phyloP scores from a whole-genome alignment of 1,140 invertebrate genomes.

The Drosophila bocki region DNA sequence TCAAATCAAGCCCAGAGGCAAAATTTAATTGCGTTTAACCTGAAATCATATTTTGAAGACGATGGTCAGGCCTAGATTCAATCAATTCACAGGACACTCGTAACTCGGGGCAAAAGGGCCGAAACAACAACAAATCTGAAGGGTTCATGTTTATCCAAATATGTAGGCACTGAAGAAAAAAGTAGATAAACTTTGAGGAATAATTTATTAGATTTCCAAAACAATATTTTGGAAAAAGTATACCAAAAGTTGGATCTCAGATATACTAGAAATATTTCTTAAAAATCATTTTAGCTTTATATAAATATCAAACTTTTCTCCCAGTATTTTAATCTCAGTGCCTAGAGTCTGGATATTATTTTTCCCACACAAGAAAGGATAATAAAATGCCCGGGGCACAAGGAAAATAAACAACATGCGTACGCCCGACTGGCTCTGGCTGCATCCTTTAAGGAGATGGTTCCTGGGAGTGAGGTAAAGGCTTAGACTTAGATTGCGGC shows the following conservation, averaged over 20 bases:
- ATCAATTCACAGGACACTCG: slow-evolving; percentile 57
- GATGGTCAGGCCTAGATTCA: slow-evolving; percentile 61
- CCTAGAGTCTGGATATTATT: slow-evolving; percentile 25
- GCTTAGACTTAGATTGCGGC: slow-evolving; percentile 73
- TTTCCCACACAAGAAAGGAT: slow-evolving; percentile 69
- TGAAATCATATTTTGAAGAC: slow-evolving; percentile 75
- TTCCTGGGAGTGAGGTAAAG: slow-evolving; percentile 43
- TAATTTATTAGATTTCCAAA: too few relatives aligned
- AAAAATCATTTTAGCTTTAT: not conserved
- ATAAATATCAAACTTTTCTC: not conserved
- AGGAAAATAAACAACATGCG: slow-evolving; percentile 70
- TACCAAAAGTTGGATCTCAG: not conserved
- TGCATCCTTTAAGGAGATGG: slow-evolving; percentile 61
- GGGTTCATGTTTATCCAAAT: slow-evolving; percentile 77
- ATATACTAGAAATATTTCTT: not conserved
- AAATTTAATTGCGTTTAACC: slow-evolving; percentile 83
- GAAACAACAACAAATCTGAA: slow-evolving; percentile 61
- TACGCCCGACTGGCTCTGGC: slow-evolving; percentile 54
- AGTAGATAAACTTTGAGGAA: not conserved
- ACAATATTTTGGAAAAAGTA: not conserved
- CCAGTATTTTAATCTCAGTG: slow-evolving; percentile 2
- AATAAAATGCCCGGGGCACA: slow-evolving; percentile 66
- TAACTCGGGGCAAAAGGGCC: slow-evolving; percentile 49
- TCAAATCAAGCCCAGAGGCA: slow-evolving; percentile 69
- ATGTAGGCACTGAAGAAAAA: slow-evolving; percentile 22